phyloP scores from a whole-genome alignment of 2,797 vertebrate species.

The Leptodactylus fallax region DNA sequence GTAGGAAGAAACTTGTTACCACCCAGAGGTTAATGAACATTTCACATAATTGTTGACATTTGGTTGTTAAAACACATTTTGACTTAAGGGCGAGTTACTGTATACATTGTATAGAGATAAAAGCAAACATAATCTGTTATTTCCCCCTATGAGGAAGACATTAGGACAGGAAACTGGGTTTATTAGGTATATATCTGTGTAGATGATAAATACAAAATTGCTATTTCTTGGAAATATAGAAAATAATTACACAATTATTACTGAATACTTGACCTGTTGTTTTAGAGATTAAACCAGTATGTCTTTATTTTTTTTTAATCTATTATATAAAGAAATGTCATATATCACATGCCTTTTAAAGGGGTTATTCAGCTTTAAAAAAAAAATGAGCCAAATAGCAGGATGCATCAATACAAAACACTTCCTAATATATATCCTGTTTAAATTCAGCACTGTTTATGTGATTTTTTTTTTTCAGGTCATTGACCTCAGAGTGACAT shows the following conservation, averaged over 20 bases:
- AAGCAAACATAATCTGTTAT: conserved; percentile 16
- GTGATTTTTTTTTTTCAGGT: too few species aligned
- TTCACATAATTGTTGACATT: conserved; percentile 37
- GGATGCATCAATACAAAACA: too few species aligned
- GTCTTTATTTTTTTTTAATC: too few species aligned
- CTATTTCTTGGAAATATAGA: background rate
- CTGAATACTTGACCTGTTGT: background rate
- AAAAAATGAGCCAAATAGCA: too few species aligned
- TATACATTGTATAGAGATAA: conserved; percentile 8
- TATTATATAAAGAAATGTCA: too few species aligned
- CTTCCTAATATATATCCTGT: too few species aligned
- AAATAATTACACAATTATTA: background rate
- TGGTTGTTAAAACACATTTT: conserved; percentile 1
- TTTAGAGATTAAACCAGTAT: background rate
- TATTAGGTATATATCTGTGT: conserved; percentile 32
- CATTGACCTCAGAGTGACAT: too few species aligned
- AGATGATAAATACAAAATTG: background rate
- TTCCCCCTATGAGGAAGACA: background rate
- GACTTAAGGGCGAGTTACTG: conserved; percentile 12
- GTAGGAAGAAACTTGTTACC: background rate
- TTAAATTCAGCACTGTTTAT: too few species aligned
- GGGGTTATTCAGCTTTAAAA: too few species aligned
- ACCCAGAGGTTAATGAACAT: conserved; percentile 12
- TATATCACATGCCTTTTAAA: too few species aligned
- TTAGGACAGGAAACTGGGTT: conserved; percentile 21